Conservation (phyloP, 2,888 invertebrate species). For the Bimastos eiseni region DNA sequence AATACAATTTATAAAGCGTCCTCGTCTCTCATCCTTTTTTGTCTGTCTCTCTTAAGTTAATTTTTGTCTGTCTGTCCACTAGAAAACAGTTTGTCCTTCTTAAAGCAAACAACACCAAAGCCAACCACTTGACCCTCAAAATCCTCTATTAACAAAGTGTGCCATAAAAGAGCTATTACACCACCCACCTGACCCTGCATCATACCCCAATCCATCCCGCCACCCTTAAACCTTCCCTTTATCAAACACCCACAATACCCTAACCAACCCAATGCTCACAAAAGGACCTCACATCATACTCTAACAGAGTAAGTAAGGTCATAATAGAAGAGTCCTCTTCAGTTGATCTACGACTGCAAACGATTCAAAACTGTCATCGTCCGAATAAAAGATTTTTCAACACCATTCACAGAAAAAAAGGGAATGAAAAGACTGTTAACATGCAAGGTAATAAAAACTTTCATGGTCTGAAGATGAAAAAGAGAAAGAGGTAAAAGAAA, state of each 20-base stretch:
- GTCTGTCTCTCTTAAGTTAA: no score
- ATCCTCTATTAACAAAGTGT: neutral
- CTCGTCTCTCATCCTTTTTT: no score
- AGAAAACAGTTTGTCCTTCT: neutral
- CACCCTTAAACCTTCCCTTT: neutral
- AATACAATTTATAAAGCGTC: no score
- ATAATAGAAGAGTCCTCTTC: neutral
- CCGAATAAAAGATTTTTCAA: neutral
- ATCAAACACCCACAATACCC: neutral
- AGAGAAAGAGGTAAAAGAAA: no score
- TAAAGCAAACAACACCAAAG: neutral
- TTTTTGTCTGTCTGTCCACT: neutral
- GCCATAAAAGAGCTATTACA: neutral
- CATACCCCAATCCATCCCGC: neutral
- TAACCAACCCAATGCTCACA: neutral
- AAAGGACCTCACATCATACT: neutral
- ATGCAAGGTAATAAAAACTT: neutral
- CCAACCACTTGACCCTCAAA: neutral
- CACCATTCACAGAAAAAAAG: neutral
- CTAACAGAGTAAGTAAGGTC: neutral
- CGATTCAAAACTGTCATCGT: neutral
- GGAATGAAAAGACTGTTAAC: neutral
- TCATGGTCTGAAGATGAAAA: neutral
- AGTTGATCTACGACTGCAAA: neutral
- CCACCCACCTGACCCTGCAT: neutral